Evolutionary conservation across 2,113 vertebrate genomes (phyloP), one percentile per base, ranked within the genome.

Genomic region (Kryptolebias marmoratus): DNA sequence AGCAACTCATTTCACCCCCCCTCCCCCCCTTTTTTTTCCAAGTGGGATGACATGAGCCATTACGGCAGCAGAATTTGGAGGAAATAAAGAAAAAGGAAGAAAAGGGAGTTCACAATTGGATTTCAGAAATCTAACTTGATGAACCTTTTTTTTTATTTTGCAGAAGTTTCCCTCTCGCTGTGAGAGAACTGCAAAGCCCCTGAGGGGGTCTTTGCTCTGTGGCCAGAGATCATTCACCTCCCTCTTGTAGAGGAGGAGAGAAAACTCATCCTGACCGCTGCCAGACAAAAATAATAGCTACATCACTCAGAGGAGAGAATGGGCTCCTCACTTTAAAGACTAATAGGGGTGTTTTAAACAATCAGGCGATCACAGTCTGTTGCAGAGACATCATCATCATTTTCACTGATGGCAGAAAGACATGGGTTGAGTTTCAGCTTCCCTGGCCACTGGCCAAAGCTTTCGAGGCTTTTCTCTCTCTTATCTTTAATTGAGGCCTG

Each of bases 251-350:
- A 80, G 75, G 49, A 80, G 28, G 36, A 85, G 75, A 65, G 57
- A 62, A 80, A 82, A 81, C 36, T 76, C 60, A 72, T 80, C 74
- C 69, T 53, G 42, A 61, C 11, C 0, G 68, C 64, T 72, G 66
- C 57, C 0, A 31, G 87, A 89, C 88, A 92, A 90, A 76, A 84
- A 79, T 82, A 91, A 92, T 85, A 81, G 75, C 42, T 39, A 14
- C 78, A 81, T 82, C 80, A 74, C 62, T 80, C 73, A 75, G 30
- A 59, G 67, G 67, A 65, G 74, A 73, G 50, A 81, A 85, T 57
- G 47, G 62, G 68, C 65, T 60, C 61, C 70, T 88, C 69, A 72
- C 65, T 82, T 27, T 3, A 18, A 73, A 52, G 15, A 48, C 67
- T 74, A 84, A 83, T 76, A 22, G 82, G 79, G 76, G 78, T 62